Percentiles rank a stretch among this genome's conserved stretches.
phyloP scores from a whole-genome alignment of 1,140 invertebrate species.

The Lasioglossum albipes region DNA sequence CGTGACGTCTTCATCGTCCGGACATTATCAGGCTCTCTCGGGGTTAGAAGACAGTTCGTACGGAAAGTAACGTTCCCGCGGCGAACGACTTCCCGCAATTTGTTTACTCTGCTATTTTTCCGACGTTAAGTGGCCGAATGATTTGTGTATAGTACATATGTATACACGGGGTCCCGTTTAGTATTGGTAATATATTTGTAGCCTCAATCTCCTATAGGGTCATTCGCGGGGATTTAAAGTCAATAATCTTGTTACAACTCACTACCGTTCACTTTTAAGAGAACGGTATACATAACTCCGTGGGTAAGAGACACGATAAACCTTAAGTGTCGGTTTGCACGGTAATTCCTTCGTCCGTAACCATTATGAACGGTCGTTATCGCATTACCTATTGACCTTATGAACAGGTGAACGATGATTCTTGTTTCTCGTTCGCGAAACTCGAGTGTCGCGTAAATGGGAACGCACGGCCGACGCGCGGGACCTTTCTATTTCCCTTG shows the following conservation, averaged over 20 bases:
- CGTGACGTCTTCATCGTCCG: too few species aligned
- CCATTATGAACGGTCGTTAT: conserved; percentile 68
- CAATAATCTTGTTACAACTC: conserved; percentile 69
- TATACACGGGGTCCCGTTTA: conserved; percentile 3
- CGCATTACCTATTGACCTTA: conserved; percentile 68
- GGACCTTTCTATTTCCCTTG: not conserved
- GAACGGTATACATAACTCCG: conserved; percentile 66
- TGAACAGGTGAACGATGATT: conserved; percentile 64
- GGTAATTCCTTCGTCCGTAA: conserved; percentile 67
- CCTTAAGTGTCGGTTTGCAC: conserved; percentile 68
- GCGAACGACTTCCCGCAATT: not conserved
- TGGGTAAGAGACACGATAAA: conserved; percentile 68
- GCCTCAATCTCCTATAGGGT: conserved; percentile 65
- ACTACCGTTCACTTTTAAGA: conserved; percentile 69
- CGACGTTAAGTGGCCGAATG: conserved; percentile 18
- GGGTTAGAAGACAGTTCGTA: not conserved
- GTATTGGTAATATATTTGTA: conserved; percentile 67
- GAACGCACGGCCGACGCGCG: not conserved
- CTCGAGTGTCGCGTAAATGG: conserved; percentile 4
- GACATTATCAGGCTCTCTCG: too few species aligned
- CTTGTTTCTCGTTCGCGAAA: conserved; percentile 27
- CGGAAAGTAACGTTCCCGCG: not conserved
- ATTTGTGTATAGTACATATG: conserved; percentile 18
- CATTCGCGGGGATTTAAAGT: conserved; percentile 67
- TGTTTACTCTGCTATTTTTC: not conserved